Evolutionary conservation across 2,113 vertebrate species (phyloP), one percentile per base, ranked within the genome.

Genomic region (Calyptommatus sinebrachiatus): DNA sequence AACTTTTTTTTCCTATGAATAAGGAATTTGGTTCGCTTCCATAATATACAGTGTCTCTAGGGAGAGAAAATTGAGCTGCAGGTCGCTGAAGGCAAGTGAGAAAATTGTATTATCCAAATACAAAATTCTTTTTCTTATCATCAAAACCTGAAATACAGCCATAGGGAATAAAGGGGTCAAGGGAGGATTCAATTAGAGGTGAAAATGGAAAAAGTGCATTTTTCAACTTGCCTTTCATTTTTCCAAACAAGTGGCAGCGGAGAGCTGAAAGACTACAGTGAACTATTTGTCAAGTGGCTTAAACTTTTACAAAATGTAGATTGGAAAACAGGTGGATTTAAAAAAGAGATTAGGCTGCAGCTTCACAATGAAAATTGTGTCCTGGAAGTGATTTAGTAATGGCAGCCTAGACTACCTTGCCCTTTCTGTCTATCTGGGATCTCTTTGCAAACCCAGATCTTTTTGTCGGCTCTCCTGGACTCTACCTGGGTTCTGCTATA

Each of bases 61-160:
- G 94, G 92, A 93, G 71, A 84, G 91, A 90, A 94, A 95, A 95
- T 93, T 94, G 94, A 94, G 91, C 91, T 93, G 91, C 92, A 94
- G 92, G 94, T 95, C 91, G 91, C 89, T 84, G 90, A 92, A 93
- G 94, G 94, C 93, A 92, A 94, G 90, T 91, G 78, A 93, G 92
- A 90, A 94, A 94, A 95, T 93, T 91, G 91, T 92, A 94, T 95
- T 94, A 93, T 92, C 91, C 91, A 93, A 93, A 94, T 89, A 92
- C 90, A 87, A 91, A 93, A 94, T 93, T 91, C 92, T 92, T 92
- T 93, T 92, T 92, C 89, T 90, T 82, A 89, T 94, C 93, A 93
- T 94, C 92, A 91, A 88, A 93, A 91, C 88, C 88, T 84, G 89
- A 91, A 89, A 91, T 90, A 85, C 88, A 87, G 91, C 92, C 88